phyloP scores from a whole-genome alignment of 2,888 invertebrate species.

The Agonopterix alstromeriana region DNA sequence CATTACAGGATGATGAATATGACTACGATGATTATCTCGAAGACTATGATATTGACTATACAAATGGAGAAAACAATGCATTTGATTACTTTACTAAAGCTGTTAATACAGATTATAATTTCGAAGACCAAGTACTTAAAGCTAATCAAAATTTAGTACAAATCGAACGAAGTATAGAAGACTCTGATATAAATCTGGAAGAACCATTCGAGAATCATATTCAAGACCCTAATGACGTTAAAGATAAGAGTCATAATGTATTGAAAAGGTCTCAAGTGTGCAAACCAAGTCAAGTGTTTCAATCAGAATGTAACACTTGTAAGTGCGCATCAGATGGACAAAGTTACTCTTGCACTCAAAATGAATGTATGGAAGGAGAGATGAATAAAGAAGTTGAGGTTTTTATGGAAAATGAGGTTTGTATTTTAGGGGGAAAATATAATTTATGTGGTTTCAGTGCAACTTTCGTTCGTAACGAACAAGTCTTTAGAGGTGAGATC shows the following conservation, averaged over 20 bases:
- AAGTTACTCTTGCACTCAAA: slow-evolving; percentile 69
- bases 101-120: no score
- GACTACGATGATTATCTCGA: no score
- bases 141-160: no score
- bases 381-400: slow-evolving; percentile 58
- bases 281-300: slow-evolving; percentile 62
- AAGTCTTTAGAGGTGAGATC: no score
- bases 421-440: slow-evolving; percentile 1
- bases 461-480: no score
- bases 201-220: neutral
- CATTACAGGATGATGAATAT: no score
- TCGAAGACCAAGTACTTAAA: no score
- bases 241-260: slow-evolving; percentile 13
- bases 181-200: neutral
- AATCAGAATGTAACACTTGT: slow-evolving; percentile 73
- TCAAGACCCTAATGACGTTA: neutral
- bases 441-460: no score
- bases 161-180: neutral
- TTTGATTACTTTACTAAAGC: no score
- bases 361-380: slow-evolving; percentile 55
- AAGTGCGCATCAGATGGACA: slow-evolving; percentile 66
- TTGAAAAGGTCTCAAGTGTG: slow-evolving; percentile 44
- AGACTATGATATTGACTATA: no score
- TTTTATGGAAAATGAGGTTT: slow-evolving; percentile 55
- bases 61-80: no score